Percentiles rank a stretch among this genome's conserved stretches.
Evolutionary conservation across 2,888 invertebrate species (phyloP).

Genomic region (Volucella inanis): DNA sequence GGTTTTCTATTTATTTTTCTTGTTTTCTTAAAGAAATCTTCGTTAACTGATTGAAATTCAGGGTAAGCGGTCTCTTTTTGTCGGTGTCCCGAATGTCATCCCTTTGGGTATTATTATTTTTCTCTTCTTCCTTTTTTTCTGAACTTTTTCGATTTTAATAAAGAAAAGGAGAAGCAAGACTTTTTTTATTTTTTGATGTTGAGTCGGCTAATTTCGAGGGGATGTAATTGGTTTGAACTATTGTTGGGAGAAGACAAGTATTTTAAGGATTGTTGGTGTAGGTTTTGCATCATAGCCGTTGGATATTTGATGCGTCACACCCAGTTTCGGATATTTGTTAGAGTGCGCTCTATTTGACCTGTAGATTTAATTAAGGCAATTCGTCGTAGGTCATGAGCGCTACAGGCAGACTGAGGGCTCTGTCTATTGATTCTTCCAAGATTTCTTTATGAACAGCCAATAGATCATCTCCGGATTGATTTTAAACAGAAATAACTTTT

Average conservation of each 20-base stretch:
- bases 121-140: background rate
- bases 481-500: too few relatives aligned
- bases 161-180: constrained; percentile 12
- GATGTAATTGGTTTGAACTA: constrained; percentile 41
- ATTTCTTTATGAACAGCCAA: too few relatives aligned
- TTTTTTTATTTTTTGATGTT: background rate
- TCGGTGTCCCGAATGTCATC: background rate
- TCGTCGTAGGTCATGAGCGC: too few relatives aligned
- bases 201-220: constrained; percentile 54
- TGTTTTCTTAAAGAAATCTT: background rate
- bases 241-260: constrained; percentile 27
- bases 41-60: constrained; percentile 37
- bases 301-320: background rate
- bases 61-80: constrained; percentile 8
- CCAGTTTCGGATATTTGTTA: background rate
- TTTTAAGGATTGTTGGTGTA: constrained; percentile 15
- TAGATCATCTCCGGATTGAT: too few relatives aligned
- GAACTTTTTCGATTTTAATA: constrained; percentile 13
- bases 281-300: constrained; percentile 12
- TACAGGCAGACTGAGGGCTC: too few relatives aligned
- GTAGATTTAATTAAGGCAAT: too few relatives aligned
- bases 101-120: constrained; percentile 8
- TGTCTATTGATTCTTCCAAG: too few relatives aligned
- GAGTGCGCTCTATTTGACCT: too few relatives aligned
- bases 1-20: background rate